A percentile compares a stretch with the other conserved stretches of the same genome.
phyloP scores from a whole-genome alignment of 2,113 vertebrate species.

The Thamnophis sirtalis region DNA sequence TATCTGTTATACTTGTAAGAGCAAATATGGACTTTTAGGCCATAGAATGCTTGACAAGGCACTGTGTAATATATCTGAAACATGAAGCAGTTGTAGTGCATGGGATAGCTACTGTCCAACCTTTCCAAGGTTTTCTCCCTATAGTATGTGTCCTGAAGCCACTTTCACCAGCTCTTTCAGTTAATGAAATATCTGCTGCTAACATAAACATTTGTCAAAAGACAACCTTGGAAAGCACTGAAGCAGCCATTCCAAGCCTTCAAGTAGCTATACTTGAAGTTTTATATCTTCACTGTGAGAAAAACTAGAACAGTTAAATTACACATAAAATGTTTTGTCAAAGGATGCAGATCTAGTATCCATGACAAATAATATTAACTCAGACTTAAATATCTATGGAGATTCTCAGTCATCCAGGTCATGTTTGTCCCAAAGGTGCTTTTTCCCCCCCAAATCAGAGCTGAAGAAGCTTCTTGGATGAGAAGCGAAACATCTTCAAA shows the following conservation, averaged over 20 bases:
- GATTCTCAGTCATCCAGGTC: too few species aligned
- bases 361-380: background rate
- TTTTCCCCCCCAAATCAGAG: too few species aligned
- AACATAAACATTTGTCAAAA: background rate
- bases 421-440: too few species aligned
- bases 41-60: background rate
- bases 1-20: background rate
- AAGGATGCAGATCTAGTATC: background rate
- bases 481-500: too few species aligned
- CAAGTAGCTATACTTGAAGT: background rate
- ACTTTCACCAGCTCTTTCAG: background rate
- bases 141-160: background rate
- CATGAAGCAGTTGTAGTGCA: background rate
- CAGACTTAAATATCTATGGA: background rate
- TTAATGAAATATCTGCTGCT: background rate
- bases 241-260: background rate
- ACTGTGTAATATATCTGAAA: background rate
- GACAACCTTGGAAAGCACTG: background rate
- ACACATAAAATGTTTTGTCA: background rate
- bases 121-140: background rate
- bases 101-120: background rate
- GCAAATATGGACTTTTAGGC: background rate
- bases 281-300: background rate
- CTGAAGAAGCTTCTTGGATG: too few species aligned
- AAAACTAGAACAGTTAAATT: background rate